Evolutionary conservation across 2,113 vertebrate species (phyloP).

Genomic region (Tetrao urogallus): DNA sequence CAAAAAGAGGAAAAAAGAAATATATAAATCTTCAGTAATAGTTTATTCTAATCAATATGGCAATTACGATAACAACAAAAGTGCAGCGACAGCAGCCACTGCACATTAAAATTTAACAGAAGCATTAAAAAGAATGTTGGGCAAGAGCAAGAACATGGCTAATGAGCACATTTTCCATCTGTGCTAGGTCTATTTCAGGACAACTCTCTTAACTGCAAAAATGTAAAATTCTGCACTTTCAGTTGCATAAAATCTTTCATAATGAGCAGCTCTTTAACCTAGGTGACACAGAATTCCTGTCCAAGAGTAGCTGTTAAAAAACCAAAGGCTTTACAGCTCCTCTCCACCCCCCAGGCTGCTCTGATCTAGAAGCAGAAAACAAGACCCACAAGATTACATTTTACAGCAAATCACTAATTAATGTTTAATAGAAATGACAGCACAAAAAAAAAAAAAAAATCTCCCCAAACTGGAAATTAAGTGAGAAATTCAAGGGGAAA

Average conservation of each 20-base stretch:
- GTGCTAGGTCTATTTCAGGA: constrained; percentile 36
- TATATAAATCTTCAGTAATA: not conserved
- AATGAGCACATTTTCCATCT: constrained; percentile 47
- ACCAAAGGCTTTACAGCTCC: not conserved
- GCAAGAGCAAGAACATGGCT: constrained; percentile 4
- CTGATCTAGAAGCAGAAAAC: not conserved
- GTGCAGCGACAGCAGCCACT: not conserved
- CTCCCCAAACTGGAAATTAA: not conserved
- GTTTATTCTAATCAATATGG: not conserved
- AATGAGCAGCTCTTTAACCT: constrained; percentile 7
- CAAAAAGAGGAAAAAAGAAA: not conserved
- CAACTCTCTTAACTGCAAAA: constrained; percentile 31
- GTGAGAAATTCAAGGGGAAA: not conserved
- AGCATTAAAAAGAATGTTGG: not conserved
- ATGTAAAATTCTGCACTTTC: constrained; percentile 2
- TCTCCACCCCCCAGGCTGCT: not conserved
- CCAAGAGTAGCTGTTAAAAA: constrained; percentile 1
- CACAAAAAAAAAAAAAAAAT: not conserved
- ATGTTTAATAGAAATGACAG: not conserved
- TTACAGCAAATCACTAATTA: not conserved
- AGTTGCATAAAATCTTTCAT: constrained; percentile 24
- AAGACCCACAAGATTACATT: not conserved
- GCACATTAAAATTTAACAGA: not conserved
- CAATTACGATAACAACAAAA: not conserved
- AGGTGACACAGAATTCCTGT: not conserved